These are phyloP conservation scores for Torymus aiolomorphi DNA, from an alignment of 2,888 invertebrate species.

Conservation along the genomic window DNA sequence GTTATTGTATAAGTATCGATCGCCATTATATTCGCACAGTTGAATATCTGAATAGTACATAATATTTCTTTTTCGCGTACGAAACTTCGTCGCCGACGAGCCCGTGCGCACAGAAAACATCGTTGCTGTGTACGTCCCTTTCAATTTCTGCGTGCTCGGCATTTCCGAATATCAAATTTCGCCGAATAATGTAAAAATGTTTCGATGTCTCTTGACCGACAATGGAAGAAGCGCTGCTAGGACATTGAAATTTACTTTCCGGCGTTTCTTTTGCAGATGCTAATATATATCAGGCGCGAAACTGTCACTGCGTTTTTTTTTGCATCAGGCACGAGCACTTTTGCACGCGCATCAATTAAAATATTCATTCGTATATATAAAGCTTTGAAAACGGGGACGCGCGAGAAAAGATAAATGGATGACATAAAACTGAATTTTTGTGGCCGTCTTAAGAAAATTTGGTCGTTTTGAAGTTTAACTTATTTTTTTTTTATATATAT, in stretches of 20 bases:
- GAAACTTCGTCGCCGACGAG: no score
- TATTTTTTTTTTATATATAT: no score
- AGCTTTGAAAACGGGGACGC: neutral
- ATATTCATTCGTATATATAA: neutral
- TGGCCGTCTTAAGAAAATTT: no score
- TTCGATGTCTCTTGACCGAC: neutral
- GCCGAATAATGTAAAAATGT: constrained; percentile 14
- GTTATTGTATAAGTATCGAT: no score
- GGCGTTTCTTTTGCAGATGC: neutral
- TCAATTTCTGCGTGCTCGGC: constrained; percentile 24
- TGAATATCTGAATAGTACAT: no score
- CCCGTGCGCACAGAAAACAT: no score
- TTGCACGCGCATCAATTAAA: constrained; percentile 17
- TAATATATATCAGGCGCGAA: no score
- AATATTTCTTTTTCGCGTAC: no score
- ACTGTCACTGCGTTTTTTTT: no score
- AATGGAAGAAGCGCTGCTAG: neutral
- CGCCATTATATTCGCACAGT: no score
- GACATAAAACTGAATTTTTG: no score
- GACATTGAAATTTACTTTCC: constrained; percentile 24
- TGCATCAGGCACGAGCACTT: neutral
- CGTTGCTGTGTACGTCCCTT: neutral
- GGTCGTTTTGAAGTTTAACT: no score
- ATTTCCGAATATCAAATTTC: constrained; percentile 43
- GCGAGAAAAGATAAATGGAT: neutral